Evolutionary conservation across 2,113 vertebrate species (phyloP).

Genomic region (Eptesicus fuscus): DNA sequence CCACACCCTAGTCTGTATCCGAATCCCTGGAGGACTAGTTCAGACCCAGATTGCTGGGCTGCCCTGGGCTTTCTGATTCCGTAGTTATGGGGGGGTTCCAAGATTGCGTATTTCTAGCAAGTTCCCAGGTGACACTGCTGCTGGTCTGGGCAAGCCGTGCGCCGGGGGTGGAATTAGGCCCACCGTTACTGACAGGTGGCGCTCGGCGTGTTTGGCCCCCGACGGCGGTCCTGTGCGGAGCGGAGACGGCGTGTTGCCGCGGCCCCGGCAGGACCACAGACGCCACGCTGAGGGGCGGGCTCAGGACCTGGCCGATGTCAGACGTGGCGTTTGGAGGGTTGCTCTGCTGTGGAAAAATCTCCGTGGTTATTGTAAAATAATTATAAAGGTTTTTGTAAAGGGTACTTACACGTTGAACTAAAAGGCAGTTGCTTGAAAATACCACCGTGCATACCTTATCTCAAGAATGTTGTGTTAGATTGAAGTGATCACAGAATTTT

Average conservation of each 20-base stretch:
- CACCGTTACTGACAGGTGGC: background rate
- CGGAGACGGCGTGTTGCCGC: background rate
- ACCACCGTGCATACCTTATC: background rate
- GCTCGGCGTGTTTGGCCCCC: background rate
- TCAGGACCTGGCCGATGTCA: background rate
- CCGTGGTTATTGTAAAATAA: background rate
- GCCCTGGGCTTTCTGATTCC: background rate
- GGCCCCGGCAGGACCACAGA: background rate
- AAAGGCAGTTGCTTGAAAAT: too few relatives aligned
- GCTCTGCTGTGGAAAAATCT: background rate
- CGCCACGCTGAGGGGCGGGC: background rate
- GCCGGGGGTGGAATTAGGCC: background rate
- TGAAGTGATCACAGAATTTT: constrained; percentile 34
- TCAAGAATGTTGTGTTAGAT: constrained; percentile 18
- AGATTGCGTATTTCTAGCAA: background rate
- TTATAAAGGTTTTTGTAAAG: background rate
- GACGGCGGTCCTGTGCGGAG: background rate
- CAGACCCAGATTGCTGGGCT: background rate
- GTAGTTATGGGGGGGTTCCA: background rate
- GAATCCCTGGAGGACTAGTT: background rate
- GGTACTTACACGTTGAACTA: background rate
- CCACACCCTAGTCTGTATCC: background rate
- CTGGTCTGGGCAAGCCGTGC: background rate
- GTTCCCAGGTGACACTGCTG: background rate
- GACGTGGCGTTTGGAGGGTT: background rate